phyloP scores from a whole-genome alignment of 2,113 vertebrate genomes.

The Ibidorhyncha struthersii region DNA sequence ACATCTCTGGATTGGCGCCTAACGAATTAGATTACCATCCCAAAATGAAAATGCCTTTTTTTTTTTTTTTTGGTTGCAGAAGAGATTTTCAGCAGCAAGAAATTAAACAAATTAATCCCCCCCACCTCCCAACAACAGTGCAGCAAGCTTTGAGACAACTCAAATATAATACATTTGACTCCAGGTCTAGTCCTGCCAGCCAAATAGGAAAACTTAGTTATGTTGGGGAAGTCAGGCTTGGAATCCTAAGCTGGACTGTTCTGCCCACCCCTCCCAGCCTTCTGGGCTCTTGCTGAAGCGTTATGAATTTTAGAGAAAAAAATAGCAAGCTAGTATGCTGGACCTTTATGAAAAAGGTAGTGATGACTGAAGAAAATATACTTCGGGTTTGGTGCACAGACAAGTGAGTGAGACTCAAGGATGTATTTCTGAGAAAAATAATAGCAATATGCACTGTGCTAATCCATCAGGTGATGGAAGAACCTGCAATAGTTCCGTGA shows the following conservation, averaged over 20 bases:
- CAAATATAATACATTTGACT: background rate
- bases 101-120: background rate
- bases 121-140: background rate
- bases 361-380: rapidly evolving
- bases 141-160: background rate
- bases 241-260: background rate
- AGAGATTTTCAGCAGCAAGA: background rate
- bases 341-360: background rate
- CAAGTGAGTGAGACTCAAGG: background rate
- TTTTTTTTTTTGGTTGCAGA: background rate
- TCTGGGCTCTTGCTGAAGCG: background rate
- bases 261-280: background rate
- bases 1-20: background rate
- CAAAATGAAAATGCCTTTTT: background rate
- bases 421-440: background rate
- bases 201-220: background rate
- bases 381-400: background rate
- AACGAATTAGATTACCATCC: background rate
- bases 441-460: background rate
- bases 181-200: background rate
- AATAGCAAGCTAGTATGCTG: background rate
- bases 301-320: background rate
- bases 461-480: background rate
- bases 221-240: background rate
- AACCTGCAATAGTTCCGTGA: background rate